Conservation (phyloP, 2,888 invertebrate genomes). For the Nomada ruficornis region DNA sequence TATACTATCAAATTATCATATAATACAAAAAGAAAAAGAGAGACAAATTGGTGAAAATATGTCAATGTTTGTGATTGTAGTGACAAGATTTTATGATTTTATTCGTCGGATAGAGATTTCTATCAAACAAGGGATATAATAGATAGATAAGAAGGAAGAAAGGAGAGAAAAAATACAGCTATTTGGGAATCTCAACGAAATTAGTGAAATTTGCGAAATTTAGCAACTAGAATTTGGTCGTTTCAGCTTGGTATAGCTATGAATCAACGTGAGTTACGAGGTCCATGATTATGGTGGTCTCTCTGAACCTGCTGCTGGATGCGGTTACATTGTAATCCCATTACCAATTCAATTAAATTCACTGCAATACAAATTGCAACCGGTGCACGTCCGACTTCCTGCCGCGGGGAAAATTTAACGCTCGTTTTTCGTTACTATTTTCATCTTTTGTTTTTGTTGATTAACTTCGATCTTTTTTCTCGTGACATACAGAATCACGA, state of each 20-base stretch:
- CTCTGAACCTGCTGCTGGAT: constrained; percentile 34
- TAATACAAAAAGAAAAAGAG: too few species aligned
- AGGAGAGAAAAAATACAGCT: too few species aligned
- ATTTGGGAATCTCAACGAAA: neutral
- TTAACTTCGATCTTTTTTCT: neutral
- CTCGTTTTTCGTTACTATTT: neutral
- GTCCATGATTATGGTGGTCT: constrained; percentile 52
- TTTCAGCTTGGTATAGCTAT: constrained; percentile 21
- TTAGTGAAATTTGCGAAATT: constrained; percentile 45
- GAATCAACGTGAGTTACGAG: constrained; percentile 61
- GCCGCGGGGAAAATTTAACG: constrained; percentile 10
- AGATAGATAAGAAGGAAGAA: constrained; percentile 2
- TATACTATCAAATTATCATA: too few species aligned
- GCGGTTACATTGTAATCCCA: constrained; percentile 55
- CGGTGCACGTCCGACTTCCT: constrained; percentile 14
- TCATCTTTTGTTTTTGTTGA: neutral
- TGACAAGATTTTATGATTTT: neutral
- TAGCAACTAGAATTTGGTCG: constrained; percentile 47
- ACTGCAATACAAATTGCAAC: constrained; percentile 41
- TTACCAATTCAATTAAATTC: constrained; percentile 60
- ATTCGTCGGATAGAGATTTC: neutral
- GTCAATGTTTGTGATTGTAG: too few species aligned
- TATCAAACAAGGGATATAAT: neutral
- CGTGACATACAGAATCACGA: too few species aligned
- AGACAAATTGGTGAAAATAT: too few species aligned